Conservation (phyloP, 2,888 invertebrate species). For the Ormyrus labotus region DNA sequence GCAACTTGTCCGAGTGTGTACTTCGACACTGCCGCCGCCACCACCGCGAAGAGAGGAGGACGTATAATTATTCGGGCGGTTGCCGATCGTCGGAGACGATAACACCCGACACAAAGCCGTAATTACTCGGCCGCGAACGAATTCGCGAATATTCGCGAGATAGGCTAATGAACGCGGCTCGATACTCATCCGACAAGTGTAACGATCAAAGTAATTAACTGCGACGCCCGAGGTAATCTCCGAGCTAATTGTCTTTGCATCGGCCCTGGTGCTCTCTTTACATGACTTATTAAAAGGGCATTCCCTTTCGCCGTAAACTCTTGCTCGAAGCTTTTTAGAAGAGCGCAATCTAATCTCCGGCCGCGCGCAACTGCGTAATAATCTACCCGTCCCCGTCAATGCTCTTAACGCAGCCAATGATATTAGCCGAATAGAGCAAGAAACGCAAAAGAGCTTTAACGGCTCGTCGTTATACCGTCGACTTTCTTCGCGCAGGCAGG, state of each 20-base stretch:
- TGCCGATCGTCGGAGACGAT: not conserved
- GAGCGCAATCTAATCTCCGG: too few relatives aligned
- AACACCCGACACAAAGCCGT: not conserved
- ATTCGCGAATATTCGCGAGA: too few relatives aligned
- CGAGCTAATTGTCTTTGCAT: not conserved
- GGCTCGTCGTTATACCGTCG: slow-evolving; percentile 45
- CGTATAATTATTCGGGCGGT: slow-evolving; percentile 8
- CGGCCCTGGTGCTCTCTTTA: not conserved
- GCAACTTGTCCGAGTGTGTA: slow-evolving; percentile 66
- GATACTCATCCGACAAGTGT: too few relatives aligned
- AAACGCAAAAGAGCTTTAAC: slow-evolving; percentile 29
- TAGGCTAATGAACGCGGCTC: too few relatives aligned
- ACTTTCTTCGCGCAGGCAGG: slow-evolving; percentile 9
- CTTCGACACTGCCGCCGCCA: not conserved
- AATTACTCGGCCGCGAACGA: slow-evolving; percentile 1
- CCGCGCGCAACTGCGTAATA: too few relatives aligned
- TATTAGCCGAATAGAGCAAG: slow-evolving; percentile 1
- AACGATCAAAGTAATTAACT: too few relatives aligned
- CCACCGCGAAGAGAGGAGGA: slow-evolving; percentile 8
- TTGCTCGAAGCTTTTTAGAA: too few relatives aligned
- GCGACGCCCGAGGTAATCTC: too few relatives aligned
- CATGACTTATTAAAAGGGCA: too few relatives aligned
- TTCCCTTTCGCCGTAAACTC: too few relatives aligned
- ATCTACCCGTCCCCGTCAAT: too few relatives aligned
- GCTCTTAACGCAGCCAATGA: too few relatives aligned